Percentiles rank a stretch among this genome's conserved stretches.
These are phyloP conservation scores for Drosophila baimaii DNA, from an alignment of 1,140 invertebrate species.

Conservation along the genomic window DNA sequence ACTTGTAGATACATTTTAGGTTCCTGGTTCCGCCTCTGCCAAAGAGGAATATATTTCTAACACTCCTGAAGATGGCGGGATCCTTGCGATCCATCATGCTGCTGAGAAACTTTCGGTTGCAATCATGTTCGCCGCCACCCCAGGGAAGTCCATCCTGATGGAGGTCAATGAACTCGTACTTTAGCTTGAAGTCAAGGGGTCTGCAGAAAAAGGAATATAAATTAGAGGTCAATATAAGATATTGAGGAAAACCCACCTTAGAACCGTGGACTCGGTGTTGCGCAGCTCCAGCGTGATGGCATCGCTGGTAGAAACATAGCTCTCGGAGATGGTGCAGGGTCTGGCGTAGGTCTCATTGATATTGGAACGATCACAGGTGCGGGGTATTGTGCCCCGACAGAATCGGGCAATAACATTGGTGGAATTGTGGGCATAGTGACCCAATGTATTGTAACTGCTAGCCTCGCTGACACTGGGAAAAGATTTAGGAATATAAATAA, in stretches of 20 bases:
- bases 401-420: slow-evolving; percentile 90
- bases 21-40: slow-evolving; percentile 92
- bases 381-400: slow-evolving; percentile 90
- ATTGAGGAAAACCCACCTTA: slow-evolving; percentile 83
- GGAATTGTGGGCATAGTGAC: slow-evolving; percentile 84
- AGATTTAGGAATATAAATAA: background rate
- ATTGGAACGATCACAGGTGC: slow-evolving; percentile 90
- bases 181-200: slow-evolving; percentile 91
- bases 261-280: slow-evolving; percentile 92
- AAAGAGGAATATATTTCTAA: slow-evolving; percentile 93
- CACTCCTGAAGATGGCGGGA: slow-evolving; percentile 87
- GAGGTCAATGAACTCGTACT: slow-evolving; percentile 95
- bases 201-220: slow-evolving; percentile 8
- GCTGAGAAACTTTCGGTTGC: slow-evolving; percentile 87
- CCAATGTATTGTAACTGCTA: slow-evolving; percentile 51
- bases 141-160: slow-evolving; percentile 92
- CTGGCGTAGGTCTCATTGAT: slow-evolving; percentile 85
- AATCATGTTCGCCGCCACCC: slow-evolving; percentile 86
- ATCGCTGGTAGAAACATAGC: slow-evolving; percentile 92
- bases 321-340: slow-evolving; percentile 92
- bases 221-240: background rate
- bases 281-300: slow-evolving; percentile 92
- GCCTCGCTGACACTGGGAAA: slow-evolving; percentile 45
- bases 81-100: slow-evolving; percentile 86
- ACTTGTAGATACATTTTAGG: slow-evolving; percentile 93